A percentile compares a stretch with the other conserved stretches of the same genome.
These are phyloP conservation scores for Pongo pygmaeus DNA, from an alignment of 2,113 vertebrate species.

Conservation along the genomic window DNA sequence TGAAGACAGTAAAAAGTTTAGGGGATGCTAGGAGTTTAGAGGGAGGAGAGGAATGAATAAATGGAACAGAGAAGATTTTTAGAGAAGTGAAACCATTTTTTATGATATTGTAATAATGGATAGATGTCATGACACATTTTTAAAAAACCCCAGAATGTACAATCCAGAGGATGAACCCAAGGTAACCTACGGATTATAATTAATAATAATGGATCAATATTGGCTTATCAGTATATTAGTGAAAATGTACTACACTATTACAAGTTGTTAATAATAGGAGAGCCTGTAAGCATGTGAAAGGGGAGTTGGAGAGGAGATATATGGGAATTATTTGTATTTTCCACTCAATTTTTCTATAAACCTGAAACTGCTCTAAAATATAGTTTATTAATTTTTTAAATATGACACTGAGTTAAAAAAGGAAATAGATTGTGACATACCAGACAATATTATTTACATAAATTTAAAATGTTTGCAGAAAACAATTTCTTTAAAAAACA, in stretches of 20 bases:
- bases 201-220: background rate
- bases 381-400: background rate
- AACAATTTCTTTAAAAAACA: conserved; percentile 3
- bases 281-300: background rate
- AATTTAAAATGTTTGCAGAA: background rate
- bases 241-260: background rate
- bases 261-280: background rate
- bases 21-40: background rate
- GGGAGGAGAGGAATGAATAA: background rate
- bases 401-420: background rate
- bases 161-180: background rate
- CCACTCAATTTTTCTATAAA: background rate
- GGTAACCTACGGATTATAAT: background rate
- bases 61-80: background rate
- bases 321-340: background rate
- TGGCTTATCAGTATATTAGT: background rate
- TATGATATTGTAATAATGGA: background rate
- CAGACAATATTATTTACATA: background rate
- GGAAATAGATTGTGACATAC: background rate
- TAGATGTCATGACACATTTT: background rate
- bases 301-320: background rate
- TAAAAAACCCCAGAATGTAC: background rate
- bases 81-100: background rate
- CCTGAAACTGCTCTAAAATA: background rate
- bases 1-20: background rate